phyloP scores from a whole-genome alignment of 2,797 vertebrate genomes.

The Cyclura pinguis region DNA sequence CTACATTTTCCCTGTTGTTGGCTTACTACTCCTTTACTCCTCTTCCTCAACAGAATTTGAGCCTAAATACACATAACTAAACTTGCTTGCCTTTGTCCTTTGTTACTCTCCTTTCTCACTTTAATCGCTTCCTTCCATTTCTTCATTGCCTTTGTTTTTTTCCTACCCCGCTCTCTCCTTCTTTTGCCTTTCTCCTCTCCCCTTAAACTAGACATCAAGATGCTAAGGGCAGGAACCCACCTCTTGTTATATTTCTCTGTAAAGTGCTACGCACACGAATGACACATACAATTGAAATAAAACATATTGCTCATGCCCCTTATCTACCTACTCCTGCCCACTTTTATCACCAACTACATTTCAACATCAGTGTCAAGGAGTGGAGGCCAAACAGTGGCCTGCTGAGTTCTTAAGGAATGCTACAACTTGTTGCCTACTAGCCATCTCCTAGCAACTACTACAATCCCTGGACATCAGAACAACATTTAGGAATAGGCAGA shows the following conservation, averaged over 20 bases:
- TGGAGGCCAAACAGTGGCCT: not conserved
- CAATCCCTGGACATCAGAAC: not conserved
- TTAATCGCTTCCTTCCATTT: not conserved
- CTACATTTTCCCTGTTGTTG: not conserved
- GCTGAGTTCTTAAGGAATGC: not conserved
- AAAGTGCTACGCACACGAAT: not conserved
- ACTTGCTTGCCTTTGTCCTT: not conserved
- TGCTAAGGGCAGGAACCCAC: not conserved
- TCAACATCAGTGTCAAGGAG: not conserved
- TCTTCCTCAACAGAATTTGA: not conserved
- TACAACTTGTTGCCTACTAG: not conserved
- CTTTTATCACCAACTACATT: conserved; percentile 1
- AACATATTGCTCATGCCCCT: not conserved
- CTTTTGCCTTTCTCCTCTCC: too few species aligned
- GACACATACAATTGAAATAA: not conserved
- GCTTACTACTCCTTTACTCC: not conserved
- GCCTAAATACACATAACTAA: not conserved
- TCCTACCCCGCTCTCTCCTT: not conserved
- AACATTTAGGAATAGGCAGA: not conserved
- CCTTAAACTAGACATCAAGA: not conserved
- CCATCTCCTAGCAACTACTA: conserved; percentile 4
- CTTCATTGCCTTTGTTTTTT: not conserved
- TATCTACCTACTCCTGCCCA: conserved; percentile 17
- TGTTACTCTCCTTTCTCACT: not conserved
- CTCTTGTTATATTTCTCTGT: not conserved